Percentiles rank a stretch among this genome's conserved stretches.
Evolutionary conservation across 2,888 invertebrate genomes (phyloP).

Genomic region (Branchipolynoe longqiensis): DNA sequence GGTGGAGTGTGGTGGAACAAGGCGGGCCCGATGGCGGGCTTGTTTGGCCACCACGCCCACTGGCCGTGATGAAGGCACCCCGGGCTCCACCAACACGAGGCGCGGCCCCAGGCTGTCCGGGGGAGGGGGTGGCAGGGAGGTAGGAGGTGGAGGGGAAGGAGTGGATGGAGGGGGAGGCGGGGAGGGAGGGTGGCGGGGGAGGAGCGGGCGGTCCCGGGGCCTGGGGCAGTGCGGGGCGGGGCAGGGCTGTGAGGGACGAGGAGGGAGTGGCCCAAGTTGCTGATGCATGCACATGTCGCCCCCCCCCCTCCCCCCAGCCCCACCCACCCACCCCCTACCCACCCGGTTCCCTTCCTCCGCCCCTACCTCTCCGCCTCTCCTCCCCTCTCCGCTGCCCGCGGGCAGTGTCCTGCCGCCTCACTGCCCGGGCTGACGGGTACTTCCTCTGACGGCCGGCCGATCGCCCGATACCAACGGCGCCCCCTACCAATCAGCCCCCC

Average conservation of each 20-base stretch:
- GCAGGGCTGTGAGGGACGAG: too few relatives aligned
- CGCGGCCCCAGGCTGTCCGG: not conserved
- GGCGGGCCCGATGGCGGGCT: not conserved
- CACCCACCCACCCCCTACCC: not conserved
- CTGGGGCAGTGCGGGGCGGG: not conserved
- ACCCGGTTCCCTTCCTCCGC: not conserved
- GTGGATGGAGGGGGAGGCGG: not conserved
- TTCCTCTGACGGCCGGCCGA: not conserved
- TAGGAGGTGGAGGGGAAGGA: not conserved
- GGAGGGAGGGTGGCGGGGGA: not conserved
- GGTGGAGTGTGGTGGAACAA: not conserved
- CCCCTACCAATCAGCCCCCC: conserved; percentile 21
- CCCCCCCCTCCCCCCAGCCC: not conserved
- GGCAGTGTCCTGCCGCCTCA: conserved; percentile 14
- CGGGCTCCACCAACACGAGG: conserved; percentile 6
- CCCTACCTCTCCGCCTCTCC: not conserved
- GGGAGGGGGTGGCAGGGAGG: not conserved
- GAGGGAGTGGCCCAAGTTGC: too few relatives aligned
- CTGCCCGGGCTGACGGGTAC: not conserved
- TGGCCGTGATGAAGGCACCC: not conserved
- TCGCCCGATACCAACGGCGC: not conserved
- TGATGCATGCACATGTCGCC: not conserved
- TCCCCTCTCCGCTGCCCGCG: not conserved
- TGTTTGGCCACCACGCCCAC: conserved; percentile 16
- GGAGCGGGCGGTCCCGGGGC: not conserved